Evolutionary conservation across 2,113 vertebrate genomes (phyloP).

Genomic region (Oxyruncus cristatus): DNA sequence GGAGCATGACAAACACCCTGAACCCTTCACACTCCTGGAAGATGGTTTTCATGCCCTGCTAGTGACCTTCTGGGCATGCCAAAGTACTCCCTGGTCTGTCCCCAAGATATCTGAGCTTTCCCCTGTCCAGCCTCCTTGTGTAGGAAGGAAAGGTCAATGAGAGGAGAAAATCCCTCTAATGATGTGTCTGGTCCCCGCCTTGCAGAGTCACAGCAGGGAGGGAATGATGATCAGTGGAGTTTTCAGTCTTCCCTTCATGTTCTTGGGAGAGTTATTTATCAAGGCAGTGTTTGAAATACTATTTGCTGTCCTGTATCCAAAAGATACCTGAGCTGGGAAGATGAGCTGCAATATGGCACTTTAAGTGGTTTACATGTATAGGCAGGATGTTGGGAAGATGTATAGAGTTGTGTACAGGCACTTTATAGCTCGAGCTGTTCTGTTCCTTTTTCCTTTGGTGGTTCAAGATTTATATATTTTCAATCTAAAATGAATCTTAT

Average conservation of each 20-base stretch:
- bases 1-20: neutral
- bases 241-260: neutral
- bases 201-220: neutral
- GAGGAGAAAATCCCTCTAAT: neutral
- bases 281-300: neutral
- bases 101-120: neutral
- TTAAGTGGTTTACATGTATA: neutral
- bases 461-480: neutral
- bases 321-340: neutral
- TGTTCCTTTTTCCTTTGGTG: neutral
- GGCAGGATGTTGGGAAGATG: neutral
- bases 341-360: neutral
- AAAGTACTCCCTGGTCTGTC: neutral
- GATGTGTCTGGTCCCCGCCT: neutral
- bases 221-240: neutral
- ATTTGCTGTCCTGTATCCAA: neutral
- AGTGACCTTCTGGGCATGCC: neutral
- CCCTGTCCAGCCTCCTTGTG: neutral
- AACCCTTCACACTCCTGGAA: neutral
- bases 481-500: fast-evolving
- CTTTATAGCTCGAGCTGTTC: neutral
- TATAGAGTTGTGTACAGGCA: neutral
- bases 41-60: neutral
- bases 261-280: neutral
- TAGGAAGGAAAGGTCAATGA: neutral